Conservation (phyloP, 2,888 invertebrate species). For the Flexamia atlantica region DNA sequence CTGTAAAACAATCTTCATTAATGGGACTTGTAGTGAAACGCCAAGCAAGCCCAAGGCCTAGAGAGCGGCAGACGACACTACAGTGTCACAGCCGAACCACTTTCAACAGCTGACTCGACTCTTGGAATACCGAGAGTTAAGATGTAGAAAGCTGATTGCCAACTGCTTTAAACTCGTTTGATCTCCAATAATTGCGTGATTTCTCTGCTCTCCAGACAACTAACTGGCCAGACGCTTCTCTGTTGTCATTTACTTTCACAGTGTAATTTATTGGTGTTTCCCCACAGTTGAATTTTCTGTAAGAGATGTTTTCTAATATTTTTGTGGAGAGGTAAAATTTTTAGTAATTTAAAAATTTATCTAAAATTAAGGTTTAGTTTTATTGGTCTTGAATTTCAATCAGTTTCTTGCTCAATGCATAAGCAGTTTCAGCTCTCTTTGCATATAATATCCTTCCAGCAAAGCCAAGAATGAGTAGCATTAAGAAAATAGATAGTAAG, state of each 20-base stretch:
- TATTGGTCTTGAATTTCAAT: too few relatives aligned
- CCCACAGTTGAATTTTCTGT: too few relatives aligned
- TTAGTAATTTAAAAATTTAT: too few relatives aligned
- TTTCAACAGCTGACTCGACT: constrained; percentile 28
- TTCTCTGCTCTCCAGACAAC: constrained; percentile 26
- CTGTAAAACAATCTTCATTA: not conserved
- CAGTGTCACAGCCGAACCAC: constrained; percentile 72
- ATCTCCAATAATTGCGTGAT: constrained; percentile 46
- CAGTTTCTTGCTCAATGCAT: too few relatives aligned
- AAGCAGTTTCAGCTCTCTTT: too few relatives aligned
- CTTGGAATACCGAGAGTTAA: not conserved
- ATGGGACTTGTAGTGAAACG: constrained; percentile 27
- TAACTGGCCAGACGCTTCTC: not conserved
- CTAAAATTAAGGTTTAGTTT: too few relatives aligned
- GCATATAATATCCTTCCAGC: too few relatives aligned
- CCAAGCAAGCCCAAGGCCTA: constrained; percentile 9
- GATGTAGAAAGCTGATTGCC: constrained; percentile 45
- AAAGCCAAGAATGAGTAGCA: too few relatives aligned
- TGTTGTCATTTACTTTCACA: not conserved
- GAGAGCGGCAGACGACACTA: constrained; percentile 26
- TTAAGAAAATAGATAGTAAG: too few relatives aligned
- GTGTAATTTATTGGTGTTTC: constrained; percentile 13
- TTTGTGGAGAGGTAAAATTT: too few relatives aligned
- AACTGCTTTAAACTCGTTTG: constrained; percentile 14
- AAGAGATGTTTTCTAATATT: too few relatives aligned